A percentile compares a stretch with the other conserved stretches of the same genome.
Conservation (phyloP, 64 coral and sea anemone species). For the Montipora sp. region DNA sequence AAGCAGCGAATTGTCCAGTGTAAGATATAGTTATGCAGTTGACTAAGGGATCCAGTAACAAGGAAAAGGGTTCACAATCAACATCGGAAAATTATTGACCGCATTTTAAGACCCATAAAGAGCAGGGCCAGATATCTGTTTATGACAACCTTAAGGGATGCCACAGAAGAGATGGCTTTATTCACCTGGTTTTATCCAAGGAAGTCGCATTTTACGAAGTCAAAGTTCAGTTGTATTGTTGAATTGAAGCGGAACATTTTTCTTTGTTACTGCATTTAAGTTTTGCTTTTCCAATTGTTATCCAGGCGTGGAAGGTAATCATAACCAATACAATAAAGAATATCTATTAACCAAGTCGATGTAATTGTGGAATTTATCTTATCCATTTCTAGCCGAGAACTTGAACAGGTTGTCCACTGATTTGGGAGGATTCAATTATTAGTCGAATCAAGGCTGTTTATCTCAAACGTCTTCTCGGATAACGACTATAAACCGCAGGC, state of each 20-base stretch:
- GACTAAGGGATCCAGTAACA: neutral
- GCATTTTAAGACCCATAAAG: neutral
- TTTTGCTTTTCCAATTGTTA: neutral
- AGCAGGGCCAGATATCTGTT: neutral
- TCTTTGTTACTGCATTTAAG: constrained; percentile 14
- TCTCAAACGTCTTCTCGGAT: no score
- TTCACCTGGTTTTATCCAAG: neutral
- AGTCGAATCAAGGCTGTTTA: no score
- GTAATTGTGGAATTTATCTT: neutral
- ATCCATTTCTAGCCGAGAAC: neutral
- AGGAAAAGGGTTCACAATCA: neutral
- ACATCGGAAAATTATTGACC: neutral
- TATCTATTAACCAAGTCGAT: constrained; percentile 21
- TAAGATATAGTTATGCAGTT: neutral
- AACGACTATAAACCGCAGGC: no score
- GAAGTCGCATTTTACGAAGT: neutral
- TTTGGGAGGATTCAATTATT: neutral
- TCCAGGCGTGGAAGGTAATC: constrained; percentile 7
- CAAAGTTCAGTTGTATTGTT: constrained; percentile 2
- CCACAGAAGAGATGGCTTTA: neutral
- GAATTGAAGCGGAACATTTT: constrained; percentile 13
- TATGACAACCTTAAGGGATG: neutral
- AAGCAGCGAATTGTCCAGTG: neutral
- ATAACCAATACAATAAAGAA: constrained; percentile 31
- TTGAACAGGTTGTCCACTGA: neutral